These are phyloP conservation scores for Allacma fusca DNA, from an alignment of 2,888 invertebrate genomes.

Conservation along the genomic window DNA sequence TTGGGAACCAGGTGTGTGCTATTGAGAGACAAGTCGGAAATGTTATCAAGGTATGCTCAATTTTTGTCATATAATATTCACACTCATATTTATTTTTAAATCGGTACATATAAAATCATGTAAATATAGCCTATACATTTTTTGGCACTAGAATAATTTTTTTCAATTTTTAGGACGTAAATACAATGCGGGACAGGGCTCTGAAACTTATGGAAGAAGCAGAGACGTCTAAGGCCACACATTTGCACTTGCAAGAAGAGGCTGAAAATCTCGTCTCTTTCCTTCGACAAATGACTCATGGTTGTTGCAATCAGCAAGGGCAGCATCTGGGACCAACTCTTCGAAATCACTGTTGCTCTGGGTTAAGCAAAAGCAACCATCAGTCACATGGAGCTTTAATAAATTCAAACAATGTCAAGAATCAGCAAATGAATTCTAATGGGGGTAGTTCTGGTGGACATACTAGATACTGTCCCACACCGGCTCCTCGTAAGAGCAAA, in stretches of 20 bases:
- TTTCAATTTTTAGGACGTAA: too few relatives aligned
- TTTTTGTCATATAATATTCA: too few relatives aligned
- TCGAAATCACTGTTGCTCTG: too few relatives aligned
- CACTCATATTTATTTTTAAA: not conserved
- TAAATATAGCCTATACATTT: not conserved
- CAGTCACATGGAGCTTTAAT: not conserved
- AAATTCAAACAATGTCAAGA: not conserved
- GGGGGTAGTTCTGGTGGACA: not conserved
- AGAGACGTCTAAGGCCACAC: conserved; percentile 52
- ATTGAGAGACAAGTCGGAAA: conserved; percentile 56
- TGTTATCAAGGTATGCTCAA: conserved; percentile 53
- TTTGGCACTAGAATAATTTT: too few relatives aligned
- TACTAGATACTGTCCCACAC: conserved; percentile 44
- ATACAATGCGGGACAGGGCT: conserved; percentile 53
- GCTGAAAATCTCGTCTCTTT: conserved; percentile 54
- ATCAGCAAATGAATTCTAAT: not conserved
- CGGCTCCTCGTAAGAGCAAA: conserved; percentile 44
- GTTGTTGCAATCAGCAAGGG: too few relatives aligned
- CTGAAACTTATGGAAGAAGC: conserved; percentile 53
- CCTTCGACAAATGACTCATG: conserved; percentile 33
- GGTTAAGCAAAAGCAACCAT: not conserved
- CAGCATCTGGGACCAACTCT: too few relatives aligned
- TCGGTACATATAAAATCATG: too few relatives aligned
- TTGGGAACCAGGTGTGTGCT: conserved; percentile 51
- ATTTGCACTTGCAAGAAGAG: conserved; percentile 56